Evolutionary conservation across 2,797 vertebrate species (phyloP).

Genomic region (Peromyscus melanophrys): DNA sequence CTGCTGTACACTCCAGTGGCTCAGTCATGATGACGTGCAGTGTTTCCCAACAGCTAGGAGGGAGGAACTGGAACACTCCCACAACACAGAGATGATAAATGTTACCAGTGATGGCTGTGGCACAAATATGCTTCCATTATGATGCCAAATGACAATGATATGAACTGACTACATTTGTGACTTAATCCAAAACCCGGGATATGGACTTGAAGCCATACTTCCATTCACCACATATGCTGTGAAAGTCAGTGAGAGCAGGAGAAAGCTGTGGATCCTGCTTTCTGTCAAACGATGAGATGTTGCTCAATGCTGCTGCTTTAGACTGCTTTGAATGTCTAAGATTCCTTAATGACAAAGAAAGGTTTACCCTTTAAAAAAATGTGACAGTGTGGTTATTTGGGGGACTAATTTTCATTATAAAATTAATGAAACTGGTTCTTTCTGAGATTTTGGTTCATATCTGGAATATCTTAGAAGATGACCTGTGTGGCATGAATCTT

Average conservation of each 20-base stretch:
- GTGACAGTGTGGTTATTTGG: neutral
- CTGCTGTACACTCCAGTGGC: neutral
- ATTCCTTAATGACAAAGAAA: neutral
- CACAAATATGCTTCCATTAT: neutral
- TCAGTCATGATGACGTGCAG: neutral
- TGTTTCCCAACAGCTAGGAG: neutral
- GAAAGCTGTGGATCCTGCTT: neutral
- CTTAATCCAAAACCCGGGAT: neutral
- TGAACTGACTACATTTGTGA: neutral
- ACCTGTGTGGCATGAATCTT: too few relatives aligned
- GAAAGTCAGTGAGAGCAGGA: neutral
- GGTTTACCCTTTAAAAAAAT: neutral
- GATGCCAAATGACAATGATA: neutral
- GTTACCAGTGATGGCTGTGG: neutral
- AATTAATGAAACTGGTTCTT: neutral
- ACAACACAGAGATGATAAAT: neutral
- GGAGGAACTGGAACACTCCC: neutral
- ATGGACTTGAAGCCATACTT: too few relatives aligned
- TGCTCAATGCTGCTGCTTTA: neutral
- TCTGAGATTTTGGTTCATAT: too few relatives aligned
- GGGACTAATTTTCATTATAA: neutral
- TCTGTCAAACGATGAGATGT: neutral
- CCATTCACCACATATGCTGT: neutral
- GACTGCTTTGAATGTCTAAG: neutral
- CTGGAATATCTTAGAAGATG: neutral